Conservation (phyloP, 2,888 invertebrate species). For the Patella caerulea region DNA sequence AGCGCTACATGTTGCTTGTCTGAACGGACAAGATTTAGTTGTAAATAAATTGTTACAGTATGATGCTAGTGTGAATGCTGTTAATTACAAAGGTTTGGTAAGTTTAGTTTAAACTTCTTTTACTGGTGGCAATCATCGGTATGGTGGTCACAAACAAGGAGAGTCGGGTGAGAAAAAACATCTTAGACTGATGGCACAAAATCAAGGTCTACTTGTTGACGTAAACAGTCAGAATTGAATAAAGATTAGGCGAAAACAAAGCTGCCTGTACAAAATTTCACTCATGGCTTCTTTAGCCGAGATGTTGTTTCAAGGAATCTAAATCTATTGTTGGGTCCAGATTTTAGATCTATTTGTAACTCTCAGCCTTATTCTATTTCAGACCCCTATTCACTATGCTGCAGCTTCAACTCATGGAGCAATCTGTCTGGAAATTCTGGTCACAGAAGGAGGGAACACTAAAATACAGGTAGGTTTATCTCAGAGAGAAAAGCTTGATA, state of each 20-base stretch:
- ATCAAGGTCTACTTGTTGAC: no score
- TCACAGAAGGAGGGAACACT: conserved; percentile 75
- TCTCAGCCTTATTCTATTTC: conserved; percentile 43
- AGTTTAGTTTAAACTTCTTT: conserved; percentile 23
- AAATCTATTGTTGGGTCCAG: no score
- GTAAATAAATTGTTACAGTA: conserved; percentile 74
- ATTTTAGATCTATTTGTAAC: no score
- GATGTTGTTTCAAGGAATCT: no score
- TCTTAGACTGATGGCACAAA: neutral
- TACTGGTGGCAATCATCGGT: neutral
- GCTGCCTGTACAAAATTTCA: no score
- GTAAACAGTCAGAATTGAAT: neutral
- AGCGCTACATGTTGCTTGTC: conserved; percentile 75
- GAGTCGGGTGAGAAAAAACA: neutral
- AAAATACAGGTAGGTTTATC: conserved; percentile 73
- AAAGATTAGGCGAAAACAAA: no score
- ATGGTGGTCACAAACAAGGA: no score
- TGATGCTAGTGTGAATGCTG: conserved; percentile 74
- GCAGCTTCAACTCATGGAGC: conserved; percentile 77
- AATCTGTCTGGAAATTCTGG: conserved; percentile 76
- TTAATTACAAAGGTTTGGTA: conserved; percentile 75
- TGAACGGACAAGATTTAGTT: conserved; percentile 76
- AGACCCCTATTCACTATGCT: conserved; percentile 78
- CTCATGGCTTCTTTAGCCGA: no score
- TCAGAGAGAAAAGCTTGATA: no score